Evolutionary conservation across 64 coral and sea anemone genomes (phyloP).

Genomic region (Platygyra sinensis): DNA sequence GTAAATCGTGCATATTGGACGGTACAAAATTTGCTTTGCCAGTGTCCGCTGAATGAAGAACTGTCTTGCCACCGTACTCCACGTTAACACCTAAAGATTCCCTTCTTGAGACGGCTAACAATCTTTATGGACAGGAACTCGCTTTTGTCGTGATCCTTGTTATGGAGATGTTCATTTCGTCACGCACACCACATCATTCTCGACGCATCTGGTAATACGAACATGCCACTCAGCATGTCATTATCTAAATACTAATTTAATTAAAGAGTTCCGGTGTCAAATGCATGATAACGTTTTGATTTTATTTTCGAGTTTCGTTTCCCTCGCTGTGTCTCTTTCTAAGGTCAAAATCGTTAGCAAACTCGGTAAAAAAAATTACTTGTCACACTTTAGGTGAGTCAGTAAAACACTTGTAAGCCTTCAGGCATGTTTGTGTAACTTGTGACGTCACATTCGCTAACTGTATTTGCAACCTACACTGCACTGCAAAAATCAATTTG

Average conservation of each 20-base stretch:
- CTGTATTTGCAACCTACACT: no score
- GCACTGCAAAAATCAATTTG: no score
- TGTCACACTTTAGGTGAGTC: no score
- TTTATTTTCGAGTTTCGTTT: no score
- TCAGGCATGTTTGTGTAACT: no score
- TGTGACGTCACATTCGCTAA: no score
- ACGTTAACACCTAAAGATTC: not conserved
- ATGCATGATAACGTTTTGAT: no score
- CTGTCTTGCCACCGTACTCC: not conserved
- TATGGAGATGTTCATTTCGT: not conserved
- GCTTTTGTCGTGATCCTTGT: not conserved
- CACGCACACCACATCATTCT: not conserved
- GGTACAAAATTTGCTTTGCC: not conserved
- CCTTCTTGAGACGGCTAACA: not conserved
- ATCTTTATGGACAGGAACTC: not conserved
- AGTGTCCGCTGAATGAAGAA: not conserved
- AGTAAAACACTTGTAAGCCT: no score
- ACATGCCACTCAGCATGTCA: not conserved
- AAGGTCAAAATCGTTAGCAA: no score
- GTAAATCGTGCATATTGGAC: slow-evolving; percentile 16
- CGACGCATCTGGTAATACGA: not conserved
- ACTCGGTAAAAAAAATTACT: no score
- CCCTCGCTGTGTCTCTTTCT: no score
- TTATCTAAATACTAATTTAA: no score
- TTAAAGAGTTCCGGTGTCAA: not conserved